Percentiles rank a stretch among this genome's conserved stretches.
These are phyloP conservation scores for Thumatha senex DNA, from an alignment of 2,888 invertebrate species.

Conservation along the genomic window DNA sequence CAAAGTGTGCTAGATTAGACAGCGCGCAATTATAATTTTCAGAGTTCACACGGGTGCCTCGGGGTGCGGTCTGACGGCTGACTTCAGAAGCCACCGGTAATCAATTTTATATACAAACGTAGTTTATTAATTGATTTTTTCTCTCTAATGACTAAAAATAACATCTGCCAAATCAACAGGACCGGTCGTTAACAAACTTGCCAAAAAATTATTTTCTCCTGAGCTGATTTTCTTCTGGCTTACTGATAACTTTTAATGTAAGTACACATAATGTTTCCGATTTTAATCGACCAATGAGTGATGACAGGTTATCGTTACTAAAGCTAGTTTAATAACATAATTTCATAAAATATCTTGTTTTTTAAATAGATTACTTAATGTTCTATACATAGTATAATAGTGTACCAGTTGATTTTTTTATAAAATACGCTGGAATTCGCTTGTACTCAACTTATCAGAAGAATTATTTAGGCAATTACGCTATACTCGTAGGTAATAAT, in stretches of 20 bases:
- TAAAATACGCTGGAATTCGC: too few species aligned
- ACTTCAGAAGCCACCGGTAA: constrained; percentile 76
- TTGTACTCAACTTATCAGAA: too few species aligned
- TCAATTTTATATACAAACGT: constrained; percentile 81
- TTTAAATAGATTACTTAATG: too few species aligned
- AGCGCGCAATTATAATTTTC: constrained; percentile 67
- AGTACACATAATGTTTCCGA: constrained; percentile 23
- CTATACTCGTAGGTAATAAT: too few species aligned
- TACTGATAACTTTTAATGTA: constrained; percentile 30
- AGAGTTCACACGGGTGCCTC: constrained; percentile 72
- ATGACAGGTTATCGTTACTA: constrained; percentile 1
- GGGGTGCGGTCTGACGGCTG: constrained; percentile 61
- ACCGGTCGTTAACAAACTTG: constrained; percentile 72
- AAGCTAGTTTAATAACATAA: not conserved
- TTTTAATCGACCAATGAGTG: constrained; percentile 16
- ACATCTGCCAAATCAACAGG: constrained; percentile 75
- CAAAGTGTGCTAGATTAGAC: constrained; percentile 58
- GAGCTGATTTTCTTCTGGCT: constrained; percentile 37
- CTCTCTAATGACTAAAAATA: constrained; percentile 74
- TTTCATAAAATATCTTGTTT: too few species aligned
- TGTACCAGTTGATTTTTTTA: too few species aligned
- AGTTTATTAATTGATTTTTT: constrained; percentile 78
- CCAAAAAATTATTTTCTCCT: constrained; percentile 53
- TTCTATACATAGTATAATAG: too few species aligned
- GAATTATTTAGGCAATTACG: too few species aligned